Conservation (phyloP, 1,140 invertebrate genomes). For the Microplitis demolitor region DNA sequence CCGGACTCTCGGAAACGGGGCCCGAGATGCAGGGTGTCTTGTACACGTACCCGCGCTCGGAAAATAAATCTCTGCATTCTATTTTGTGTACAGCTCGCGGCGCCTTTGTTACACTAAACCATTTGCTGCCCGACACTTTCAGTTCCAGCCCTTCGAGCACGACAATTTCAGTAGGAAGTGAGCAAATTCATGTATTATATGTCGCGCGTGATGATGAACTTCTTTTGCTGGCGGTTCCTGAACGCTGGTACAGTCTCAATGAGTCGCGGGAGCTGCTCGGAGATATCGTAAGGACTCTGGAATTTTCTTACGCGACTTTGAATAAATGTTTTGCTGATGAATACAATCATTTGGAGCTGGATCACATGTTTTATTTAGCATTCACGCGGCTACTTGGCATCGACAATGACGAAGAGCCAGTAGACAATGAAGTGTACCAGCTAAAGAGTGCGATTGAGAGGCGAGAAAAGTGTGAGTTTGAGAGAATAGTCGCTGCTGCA, state of each 20-base stretch:
- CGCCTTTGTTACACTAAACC: constrained; percentile 71
- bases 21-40: constrained; percentile 69
- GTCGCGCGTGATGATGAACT: constrained; percentile 63
- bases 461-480: constrained; percentile 44
- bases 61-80: constrained; percentile 61
- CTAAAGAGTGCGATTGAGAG: constrained; percentile 24
- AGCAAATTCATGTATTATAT: constrained; percentile 66
- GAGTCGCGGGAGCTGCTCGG: constrained; percentile 59
- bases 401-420: constrained; percentile 32
- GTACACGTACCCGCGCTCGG: constrained; percentile 70
- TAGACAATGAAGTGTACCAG: constrained; percentile 7
- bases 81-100: constrained; percentile 67
- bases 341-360: constrained; percentile 54
- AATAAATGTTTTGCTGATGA: constrained; percentile 59
- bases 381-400: constrained; percentile 56
- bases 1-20: constrained; percentile 66
- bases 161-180: constrained; percentile 61
- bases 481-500: constrained; percentile 56
- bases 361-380: constrained; percentile 65
- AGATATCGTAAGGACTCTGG: constrained; percentile 60
- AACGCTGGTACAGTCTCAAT: constrained; percentile 59
- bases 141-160: constrained; percentile 64
- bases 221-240: constrained; percentile 59
- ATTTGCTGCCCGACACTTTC: constrained; percentile 68
- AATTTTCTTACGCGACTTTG: constrained; percentile 63